Evolutionary conservation across 2,888 invertebrate genomes (phyloP), one percentile per base, ranked within the genome.

Genomic region (Andrena dorsata): DNA sequence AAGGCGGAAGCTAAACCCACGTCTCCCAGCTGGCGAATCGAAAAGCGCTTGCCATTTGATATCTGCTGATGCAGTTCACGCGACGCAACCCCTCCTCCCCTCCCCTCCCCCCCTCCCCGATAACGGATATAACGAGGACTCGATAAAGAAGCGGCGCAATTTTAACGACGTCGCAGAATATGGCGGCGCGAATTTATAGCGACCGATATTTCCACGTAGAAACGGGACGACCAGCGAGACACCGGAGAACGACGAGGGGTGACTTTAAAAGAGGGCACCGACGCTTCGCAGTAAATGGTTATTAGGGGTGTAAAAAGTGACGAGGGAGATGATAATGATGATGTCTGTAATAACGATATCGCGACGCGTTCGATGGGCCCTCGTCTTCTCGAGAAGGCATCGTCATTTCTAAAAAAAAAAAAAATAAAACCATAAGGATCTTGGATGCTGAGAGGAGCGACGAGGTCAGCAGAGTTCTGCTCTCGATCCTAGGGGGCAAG

Each of bases 281-380:
- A 1, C 13, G 13, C 16, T 16, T 16, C 41, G 16, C 16, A 0
- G 41, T 41, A 41, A 80, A 80, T 63, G 80, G 66, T 80, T 80
- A 80, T 68, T 72, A 72, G 63, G 30, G 72, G 35, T 56, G 72
- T 80, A 78, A 80, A 75, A 71, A 41, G 68, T 49, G 66, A 70
- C 26, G 66, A 70, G 30, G 51, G 41, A 2, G 32, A 56, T 68
- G 68, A 71, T 53, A 49, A 75, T 51, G 69, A 64, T 66, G 74
- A 80, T 72, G 75, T 72, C 66, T 71, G 68, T 80, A 82, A 82
- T 76, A 82, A 80, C 66, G 66, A 75, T 69, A 80, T 35, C 80
- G 65, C 32, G n/a, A 7, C 58, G 56, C 30, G 41, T 41, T 61
- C 35, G 53, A 77, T 53, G 49, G 35, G 6, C 51, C 35, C 35